Evolutionary conservation across 2,113 vertebrate species (phyloP), one percentile per base, ranked within the genome.

Genomic region (Sinocyclocheilus anophthalmus): DNA sequence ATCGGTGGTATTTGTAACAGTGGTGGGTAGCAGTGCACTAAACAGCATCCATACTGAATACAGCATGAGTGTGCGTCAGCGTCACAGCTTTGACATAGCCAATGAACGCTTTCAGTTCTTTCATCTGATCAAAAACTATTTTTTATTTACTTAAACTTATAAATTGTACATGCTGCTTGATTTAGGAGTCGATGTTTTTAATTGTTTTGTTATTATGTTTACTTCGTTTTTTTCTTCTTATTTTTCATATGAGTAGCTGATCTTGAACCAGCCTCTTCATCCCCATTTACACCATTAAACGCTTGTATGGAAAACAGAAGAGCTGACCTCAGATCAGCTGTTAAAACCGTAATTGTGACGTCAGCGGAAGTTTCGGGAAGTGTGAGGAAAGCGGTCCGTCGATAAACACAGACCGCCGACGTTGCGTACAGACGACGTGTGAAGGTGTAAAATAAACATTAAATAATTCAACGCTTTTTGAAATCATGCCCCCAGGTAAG

Each of bases 401-500:
- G 12, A 53, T 42, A 5, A 73, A 83, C 6, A 73, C 20, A n/a
- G 26, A 42, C 69, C 81, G 30, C 3, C 30, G 22, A 57, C 24
- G 26, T 20, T n/a, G 33, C 55, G 10, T 80, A 14, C 18, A 61
- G 30, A 9, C 20, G 30, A 9, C 20, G 18, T 39, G 24, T 18
- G 26, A 33, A 3, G n/a, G 42, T 11, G n/a, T 16, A 53, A 26
- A 55, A 10, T 39, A 59, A 63, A 14, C 33, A 63, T 39, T 61
- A 42, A 39, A 39, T n/a, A 37, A 24, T 24, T 24, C 42, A 39
- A n/a, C n/a, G 67, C 18, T 42, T 2, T 14, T 42, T 24, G 1
- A 70, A 30, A 67, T 26, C 20, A 96, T 96, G 97, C 93, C 95
- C 3, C 90, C 90, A 10, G 91, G 94, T 16, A 98, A 95, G 87